Evolutionary conservation across 2,113 vertebrate species (phyloP), one percentile per base, ranked within the genome.

Genomic region (Chaetura pelagica): DNA sequence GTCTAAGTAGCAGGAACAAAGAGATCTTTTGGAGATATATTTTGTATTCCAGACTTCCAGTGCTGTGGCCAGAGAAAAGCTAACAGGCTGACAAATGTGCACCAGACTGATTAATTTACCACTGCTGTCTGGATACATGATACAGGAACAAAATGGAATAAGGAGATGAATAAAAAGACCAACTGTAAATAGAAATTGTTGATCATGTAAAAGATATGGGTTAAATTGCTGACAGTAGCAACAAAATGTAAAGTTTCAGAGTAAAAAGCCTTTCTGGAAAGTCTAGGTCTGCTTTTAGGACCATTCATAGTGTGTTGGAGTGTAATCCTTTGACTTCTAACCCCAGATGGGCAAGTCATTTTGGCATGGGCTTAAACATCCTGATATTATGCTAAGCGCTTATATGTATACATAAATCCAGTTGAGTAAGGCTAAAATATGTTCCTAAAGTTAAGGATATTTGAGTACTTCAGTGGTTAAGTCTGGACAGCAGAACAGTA

Each of bases 1-100:
- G 77, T 81, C 49, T 64, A 72, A 84, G 66, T 67, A 86, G 64
- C 7, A 94, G 68, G 80, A 94, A 90, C 72, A 97, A 95, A 90
- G 64, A 90, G 61, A 75, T 93, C 38, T 90, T 84, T 59, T 77
- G 57, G 48, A 83, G 68, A 69, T 32, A 38, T 54, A 77, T 91
- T 85, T 79, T 79, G 4, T 71, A 44, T 91, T 91, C 51, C 32
- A 80, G 34, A 15, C 52, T 88, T 82, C 11, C 26, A 86, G 18
- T 74, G n/a, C 59, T 85, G 40, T 74, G 72, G 38, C 48, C 48
- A 78, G 61, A 68, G 59, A 52, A 84, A 83, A 90, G 58, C 77
- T 77, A 90, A 13, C 52, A 74, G 72, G 55, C 52, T 88, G 75
- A 88, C 42, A 81, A 85, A 81, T 48, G 42, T 58, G 26, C 5